Percentiles rank a stretch among this genome's conserved stretches.
Evolutionary conservation across 1,140 invertebrate genomes (phyloP).

Genomic region (Bombus difficillimus): DNA sequence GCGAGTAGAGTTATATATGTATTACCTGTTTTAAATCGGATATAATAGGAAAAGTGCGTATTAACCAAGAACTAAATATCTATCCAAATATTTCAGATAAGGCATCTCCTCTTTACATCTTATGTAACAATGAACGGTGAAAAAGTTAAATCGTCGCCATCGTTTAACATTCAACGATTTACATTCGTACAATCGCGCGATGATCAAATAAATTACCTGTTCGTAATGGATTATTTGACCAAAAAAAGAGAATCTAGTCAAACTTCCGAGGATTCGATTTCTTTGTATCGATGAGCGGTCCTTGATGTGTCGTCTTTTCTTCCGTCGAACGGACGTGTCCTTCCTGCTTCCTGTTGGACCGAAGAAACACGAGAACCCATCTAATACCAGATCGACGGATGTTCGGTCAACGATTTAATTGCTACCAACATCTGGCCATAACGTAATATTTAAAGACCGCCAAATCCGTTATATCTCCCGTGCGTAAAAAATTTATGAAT

Average conservation of each 20-base stretch:
- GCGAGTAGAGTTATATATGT: no score
- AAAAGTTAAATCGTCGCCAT: no score
- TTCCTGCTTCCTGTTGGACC: conserved; percentile 56
- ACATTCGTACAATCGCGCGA: not conserved
- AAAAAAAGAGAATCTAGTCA: not conserved
- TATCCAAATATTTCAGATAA: no score
- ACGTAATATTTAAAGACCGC: not conserved
- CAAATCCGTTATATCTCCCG: not conserved
- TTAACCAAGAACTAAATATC: no score
- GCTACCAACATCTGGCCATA: conserved; percentile 4
- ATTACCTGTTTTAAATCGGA: no score
- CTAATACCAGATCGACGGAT: conserved; percentile 24
- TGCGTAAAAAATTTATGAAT: no score
- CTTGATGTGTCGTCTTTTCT: conserved; percentile 23
- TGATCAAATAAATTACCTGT: not conserved
- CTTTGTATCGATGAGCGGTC: conserved; percentile 22
- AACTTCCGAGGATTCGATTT: conserved; percentile 23
- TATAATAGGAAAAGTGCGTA: no score
- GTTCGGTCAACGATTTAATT: conserved; percentile 51
- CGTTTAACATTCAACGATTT: not conserved
- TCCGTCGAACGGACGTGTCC: conserved; percentile 28
- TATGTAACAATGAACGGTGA: no score
- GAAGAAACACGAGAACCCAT: conserved; percentile 48
- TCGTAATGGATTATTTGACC: not conserved
- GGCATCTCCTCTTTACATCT: no score